Percentiles rank a stretch among this genome's conserved stretches.
These are phyloP conservation scores for Ceyx melanurus DNA, from an alignment of 2,113 vertebrate genomes.

Conservation along the genomic window DNA sequence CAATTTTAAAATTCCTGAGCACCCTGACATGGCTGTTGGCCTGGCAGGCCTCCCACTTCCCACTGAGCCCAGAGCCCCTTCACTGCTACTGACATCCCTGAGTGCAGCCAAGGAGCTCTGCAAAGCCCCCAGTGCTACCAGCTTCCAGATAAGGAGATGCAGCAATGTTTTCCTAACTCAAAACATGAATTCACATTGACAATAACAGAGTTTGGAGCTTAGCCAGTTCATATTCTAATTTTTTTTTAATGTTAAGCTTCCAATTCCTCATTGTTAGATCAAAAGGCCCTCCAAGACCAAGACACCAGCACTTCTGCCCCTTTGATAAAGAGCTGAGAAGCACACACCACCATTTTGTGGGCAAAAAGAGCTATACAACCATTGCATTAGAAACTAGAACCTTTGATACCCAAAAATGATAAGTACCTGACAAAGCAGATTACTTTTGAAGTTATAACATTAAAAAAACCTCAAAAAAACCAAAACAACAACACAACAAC, in stretches of 20 bases:
- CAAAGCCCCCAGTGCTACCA: background rate
- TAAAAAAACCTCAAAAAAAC: too few relatives aligned
- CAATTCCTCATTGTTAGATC: background rate
- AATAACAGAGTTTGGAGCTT: background rate
- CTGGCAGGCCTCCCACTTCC: background rate
- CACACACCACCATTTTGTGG: background rate
- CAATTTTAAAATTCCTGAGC: background rate
- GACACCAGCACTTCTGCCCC: background rate
- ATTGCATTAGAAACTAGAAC: background rate
- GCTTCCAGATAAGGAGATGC: background rate
- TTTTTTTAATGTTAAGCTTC: background rate
- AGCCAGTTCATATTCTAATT: background rate
- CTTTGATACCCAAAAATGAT: background rate
- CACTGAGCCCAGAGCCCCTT: background rate
- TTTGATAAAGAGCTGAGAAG: background rate
- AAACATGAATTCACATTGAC: background rate
- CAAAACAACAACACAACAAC: background rate
- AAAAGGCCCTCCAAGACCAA: background rate
- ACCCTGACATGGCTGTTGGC: background rate
- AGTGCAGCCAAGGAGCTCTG: background rate
- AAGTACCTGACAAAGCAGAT: background rate
- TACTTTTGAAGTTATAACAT: background rate
- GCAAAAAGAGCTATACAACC: background rate
- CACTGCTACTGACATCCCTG: rapidly evolving
- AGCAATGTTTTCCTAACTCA: background rate